These are phyloP conservation scores for Ochotona curzoniae DNA, from an alignment of 2,113 vertebrate species.

Conservation along the genomic window DNA sequence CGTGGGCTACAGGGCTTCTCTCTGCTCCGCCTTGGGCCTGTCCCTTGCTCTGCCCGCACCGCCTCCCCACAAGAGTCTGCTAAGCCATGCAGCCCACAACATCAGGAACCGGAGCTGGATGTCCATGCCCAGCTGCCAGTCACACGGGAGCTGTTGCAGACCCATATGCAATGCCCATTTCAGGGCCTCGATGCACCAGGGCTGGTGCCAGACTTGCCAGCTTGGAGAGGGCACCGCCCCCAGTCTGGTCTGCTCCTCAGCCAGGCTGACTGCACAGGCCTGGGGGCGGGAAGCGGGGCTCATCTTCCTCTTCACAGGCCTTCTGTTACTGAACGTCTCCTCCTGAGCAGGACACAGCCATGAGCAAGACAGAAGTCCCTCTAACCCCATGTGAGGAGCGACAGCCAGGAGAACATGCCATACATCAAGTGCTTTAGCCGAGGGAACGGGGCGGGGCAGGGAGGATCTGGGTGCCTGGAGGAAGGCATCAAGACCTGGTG, in stretches of 20 bases:
- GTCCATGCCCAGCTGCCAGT: background rate
- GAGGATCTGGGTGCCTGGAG: too few relatives aligned
- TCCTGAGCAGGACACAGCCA: too few relatives aligned
- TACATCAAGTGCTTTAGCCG: background rate
- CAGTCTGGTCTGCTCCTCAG: background rate
- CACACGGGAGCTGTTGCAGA: fast-evolving
- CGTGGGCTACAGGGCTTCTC: background rate
- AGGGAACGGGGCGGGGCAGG: too few relatives aligned
- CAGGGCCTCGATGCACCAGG: too few relatives aligned
- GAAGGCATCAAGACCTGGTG: too few relatives aligned
- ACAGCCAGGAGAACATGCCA: background rate
- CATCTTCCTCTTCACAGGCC: background rate
- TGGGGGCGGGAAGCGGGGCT: background rate
- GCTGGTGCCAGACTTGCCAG: background rate
- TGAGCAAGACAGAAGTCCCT: background rate
- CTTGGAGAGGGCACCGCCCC: background rate
- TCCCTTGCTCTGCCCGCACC: fast-evolving
- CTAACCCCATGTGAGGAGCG: too few relatives aligned
- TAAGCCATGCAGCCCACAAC: background rate
- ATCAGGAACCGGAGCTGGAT: background rate
- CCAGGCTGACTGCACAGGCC: background rate
- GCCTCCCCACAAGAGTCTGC: background rate
- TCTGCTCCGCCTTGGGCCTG: background rate
- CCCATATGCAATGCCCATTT: background rate
- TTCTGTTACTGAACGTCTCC: background rate